phyloP scores from a whole-genome alignment of 2,797 vertebrate genomes.

The Urophycis tenuis region DNA sequence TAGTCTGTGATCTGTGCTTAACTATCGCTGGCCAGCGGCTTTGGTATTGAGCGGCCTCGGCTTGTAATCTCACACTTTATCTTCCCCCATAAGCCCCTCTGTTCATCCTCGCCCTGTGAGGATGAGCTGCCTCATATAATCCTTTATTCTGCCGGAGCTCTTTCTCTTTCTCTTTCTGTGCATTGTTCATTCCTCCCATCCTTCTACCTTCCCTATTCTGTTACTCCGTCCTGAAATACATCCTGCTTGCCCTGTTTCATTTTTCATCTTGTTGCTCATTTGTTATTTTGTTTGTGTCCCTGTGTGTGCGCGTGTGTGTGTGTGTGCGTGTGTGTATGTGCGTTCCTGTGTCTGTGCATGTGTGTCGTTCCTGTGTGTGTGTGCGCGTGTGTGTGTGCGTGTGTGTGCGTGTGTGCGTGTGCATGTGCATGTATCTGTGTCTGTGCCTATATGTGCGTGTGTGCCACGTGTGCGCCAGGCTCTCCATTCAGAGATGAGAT shows the following conservation, averaged over 20 bases:
- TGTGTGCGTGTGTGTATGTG: background rate
- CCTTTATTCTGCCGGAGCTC: background rate
- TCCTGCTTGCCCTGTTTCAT: constrained; percentile 27
- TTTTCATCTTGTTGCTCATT: constrained; percentile 22
- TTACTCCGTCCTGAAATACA: constrained; percentile 11
- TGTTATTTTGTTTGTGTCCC: background rate
- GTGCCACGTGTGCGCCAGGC: constrained; percentile 59
- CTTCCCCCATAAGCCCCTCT: constrained; percentile 53
- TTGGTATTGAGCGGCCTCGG: constrained; percentile 35
- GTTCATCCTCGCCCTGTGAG: constrained; percentile 41
- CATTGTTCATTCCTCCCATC: constrained; percentile 14
- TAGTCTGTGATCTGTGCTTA: constrained; percentile 13
- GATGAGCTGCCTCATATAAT: background rate
- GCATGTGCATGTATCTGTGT: background rate
- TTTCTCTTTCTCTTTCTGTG: constrained; percentile 43
- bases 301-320: constrained; percentile 12
- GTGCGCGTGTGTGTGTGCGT: too few relatives aligned
- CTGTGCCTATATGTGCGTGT: background rate
- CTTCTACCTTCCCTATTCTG: constrained; percentile 9
- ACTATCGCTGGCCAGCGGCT: constrained; percentile 35
- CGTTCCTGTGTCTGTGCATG: background rate
- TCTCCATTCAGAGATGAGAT: constrained; percentile 90
- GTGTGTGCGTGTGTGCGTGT: background rate
- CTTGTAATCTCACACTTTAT: constrained; percentile 57
- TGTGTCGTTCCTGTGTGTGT: too few relatives aligned